phyloP scores from a whole-genome alignment of 2,888 invertebrate genomes.

The Macropis europaea region DNA sequence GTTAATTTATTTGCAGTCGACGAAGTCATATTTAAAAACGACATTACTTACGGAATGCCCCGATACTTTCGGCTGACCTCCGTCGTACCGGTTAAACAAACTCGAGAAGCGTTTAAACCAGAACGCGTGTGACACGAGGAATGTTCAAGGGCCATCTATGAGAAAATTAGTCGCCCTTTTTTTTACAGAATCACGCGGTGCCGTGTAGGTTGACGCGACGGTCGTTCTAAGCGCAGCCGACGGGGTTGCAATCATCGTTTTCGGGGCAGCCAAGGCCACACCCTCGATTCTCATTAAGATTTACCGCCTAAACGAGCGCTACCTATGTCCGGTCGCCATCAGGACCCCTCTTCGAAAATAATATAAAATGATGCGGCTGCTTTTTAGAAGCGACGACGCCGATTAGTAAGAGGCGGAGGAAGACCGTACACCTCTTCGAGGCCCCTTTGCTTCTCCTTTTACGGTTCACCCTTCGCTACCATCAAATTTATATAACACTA shows the following conservation, averaged over 20 bases:
- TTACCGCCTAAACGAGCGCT: constrained; percentile 62
- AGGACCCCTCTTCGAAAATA: constrained; percentile 51
- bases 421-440: constrained; percentile 7
- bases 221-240: constrained; percentile 35
- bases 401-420: constrained; percentile 21
- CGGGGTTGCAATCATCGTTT: constrained; percentile 58
- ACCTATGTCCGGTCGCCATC: constrained; percentile 48
- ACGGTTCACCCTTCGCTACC: constrained; percentile 3
- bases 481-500: background rate
- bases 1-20: too few species aligned
- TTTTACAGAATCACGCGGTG: constrained; percentile 16
- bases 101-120: too few species aligned
- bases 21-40: too few species aligned
- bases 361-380: constrained; percentile 51
- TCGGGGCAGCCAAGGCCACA: constrained; percentile 57
- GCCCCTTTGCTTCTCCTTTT: constrained; percentile 7
- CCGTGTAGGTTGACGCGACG: constrained; percentile 26
- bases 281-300: constrained; percentile 65
- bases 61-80: too few species aligned
- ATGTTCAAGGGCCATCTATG: constrained; percentile 6
- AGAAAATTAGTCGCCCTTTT: constrained; percentile 19
- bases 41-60: too few species aligned
- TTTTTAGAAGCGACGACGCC: constrained; percentile 33
- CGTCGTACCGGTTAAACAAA: too few species aligned
- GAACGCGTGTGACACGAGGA: too few species aligned